A percentile compares a stretch with the other conserved stretches of the same genome.
Conservation (phyloP, 37 sponge, comb jelly and placozoan genomes). For the Eunapius fragilis region DNA sequence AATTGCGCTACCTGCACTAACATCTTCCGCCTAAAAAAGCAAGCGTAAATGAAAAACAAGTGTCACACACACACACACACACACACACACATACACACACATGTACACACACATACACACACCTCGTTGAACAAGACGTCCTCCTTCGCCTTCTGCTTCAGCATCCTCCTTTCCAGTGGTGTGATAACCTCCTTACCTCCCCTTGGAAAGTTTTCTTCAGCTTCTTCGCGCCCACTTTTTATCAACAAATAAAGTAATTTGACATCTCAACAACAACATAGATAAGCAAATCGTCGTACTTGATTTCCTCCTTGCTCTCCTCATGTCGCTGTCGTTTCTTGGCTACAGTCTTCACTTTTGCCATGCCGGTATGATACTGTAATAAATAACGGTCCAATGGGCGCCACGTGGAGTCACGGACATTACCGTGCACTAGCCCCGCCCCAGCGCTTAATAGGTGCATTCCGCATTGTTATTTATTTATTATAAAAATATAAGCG, state of each 20-base stretch:
- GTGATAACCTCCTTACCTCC: constrained; percentile 67
- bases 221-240: neutral
- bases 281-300: neutral
- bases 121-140: constrained; percentile 64
- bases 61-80: neutral
- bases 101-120: neutral
- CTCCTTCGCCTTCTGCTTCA: constrained; percentile 57
- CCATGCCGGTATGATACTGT: neutral
- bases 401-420: neutral
- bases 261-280: neutral
- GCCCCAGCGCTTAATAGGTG: neutral
- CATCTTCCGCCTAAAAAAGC: neutral
- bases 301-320: neutral
- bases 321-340: neutral
- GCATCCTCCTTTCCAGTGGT: constrained; percentile 69
- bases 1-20: neutral
- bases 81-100: constrained; percentile 13
- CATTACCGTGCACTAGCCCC: neutral
- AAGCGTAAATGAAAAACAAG: neutral
- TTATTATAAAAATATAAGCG: neutral
- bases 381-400: neutral
- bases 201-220: constrained; percentile 74
- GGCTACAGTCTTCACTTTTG: neutral
- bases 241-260: neutral
- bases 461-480: neutral